phyloP scores from a whole-genome alignment of 2,888 invertebrate genomes.

The Dryocosmus kuriphilus region DNA sequence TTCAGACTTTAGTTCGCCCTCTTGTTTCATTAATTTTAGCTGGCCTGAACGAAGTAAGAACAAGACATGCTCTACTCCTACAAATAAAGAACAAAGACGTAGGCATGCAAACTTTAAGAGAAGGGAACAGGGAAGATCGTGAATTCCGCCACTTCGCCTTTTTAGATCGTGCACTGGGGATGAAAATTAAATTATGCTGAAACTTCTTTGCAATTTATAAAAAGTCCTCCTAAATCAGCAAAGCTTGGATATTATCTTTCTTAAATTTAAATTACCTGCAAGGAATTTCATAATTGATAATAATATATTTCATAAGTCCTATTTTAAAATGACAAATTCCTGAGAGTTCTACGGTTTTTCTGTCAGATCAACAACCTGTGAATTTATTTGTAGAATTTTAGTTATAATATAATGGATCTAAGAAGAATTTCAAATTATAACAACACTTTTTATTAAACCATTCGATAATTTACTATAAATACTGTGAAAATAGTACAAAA shows the following conservation, averaged over 20 bases:
- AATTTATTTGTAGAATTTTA: not conserved
- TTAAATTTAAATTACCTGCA: not conserved
- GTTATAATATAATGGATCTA: not conserved
- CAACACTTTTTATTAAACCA: not conserved
- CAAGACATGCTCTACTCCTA: not conserved
- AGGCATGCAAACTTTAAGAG: not conserved
- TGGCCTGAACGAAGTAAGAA: constrained; percentile 14
- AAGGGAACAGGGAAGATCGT: not conserved
- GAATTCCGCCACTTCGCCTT: constrained; percentile 16
- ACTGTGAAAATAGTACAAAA: not conserved
- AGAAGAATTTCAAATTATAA: not conserved
- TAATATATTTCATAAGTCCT: too few relatives aligned
- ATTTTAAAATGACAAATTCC: too few relatives aligned
- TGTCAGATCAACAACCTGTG: too few relatives aligned
- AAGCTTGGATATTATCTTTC: not conserved
- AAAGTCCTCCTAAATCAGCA: not conserved
- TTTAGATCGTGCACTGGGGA: not conserved
- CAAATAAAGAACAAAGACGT: constrained; percentile 20
- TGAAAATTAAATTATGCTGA: not conserved
- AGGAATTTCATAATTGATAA: not conserved
- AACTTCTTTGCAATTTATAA: not conserved
- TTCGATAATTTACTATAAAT: not conserved
- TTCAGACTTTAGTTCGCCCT: constrained; percentile 44
- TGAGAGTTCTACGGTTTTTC: too few relatives aligned
- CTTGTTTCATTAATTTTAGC: constrained; percentile 19